Percentiles rank a stretch among this genome's conserved stretches.
Evolutionary conservation across 2,113 vertebrate species (phyloP).

Genomic region (Salvelinus sp.): DNA sequence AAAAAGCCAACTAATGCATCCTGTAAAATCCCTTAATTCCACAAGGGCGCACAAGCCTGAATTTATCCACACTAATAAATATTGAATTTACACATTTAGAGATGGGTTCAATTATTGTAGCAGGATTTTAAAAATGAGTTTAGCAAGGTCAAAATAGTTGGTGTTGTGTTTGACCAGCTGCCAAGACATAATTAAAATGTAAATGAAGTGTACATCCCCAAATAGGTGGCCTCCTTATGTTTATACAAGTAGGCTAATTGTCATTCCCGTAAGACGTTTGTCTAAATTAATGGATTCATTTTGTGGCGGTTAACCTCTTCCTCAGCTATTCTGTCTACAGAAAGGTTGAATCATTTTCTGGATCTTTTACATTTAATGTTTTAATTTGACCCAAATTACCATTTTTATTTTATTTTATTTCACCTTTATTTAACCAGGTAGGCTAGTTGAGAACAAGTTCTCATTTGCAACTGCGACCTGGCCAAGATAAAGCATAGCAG

Average conservation of each 20-base stretch:
- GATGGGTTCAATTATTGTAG: neutral
- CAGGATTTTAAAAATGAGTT: neutral
- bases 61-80: neutral
- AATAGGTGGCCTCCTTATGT: slow-evolving; percentile 25
- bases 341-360: neutral
- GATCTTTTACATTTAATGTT: neutral
- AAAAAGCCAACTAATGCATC: too few species aligned
- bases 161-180: slow-evolving; percentile 43
- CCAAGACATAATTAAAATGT: neutral
- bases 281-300: slow-evolving; percentile 77
- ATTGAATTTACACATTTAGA: neutral
- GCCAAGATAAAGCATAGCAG: too few species aligned
- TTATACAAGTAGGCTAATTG: slow-evolving; percentile 54
- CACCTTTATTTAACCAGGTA: too few species aligned
- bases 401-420: too few species aligned
- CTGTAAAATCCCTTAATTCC: too few species aligned
- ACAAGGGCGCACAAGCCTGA: neutral
- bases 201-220: neutral
- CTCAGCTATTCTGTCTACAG: slow-evolving; percentile 18
- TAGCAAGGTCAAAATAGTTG: neutral
- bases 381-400: too few species aligned
- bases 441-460: too few species aligned
- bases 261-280: slow-evolving; percentile 72
- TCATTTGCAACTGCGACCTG: too few species aligned
- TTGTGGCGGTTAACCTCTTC: slow-evolving; percentile 66